Base-by-base conservation (phyloP, 2,888 invertebrate genomes). In the Polylopha cassiicola region DNA sequence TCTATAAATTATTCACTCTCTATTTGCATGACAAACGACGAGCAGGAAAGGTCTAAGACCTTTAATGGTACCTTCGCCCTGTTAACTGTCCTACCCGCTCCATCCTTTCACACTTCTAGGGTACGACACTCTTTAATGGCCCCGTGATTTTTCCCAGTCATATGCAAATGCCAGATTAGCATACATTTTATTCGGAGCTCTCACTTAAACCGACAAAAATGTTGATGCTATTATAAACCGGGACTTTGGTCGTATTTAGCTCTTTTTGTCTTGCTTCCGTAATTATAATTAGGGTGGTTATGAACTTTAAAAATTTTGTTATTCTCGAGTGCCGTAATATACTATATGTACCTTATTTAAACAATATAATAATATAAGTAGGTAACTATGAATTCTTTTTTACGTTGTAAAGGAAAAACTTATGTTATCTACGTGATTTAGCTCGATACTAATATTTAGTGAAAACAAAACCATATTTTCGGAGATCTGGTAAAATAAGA, bases 11-110 rank as follows among this genome's bases (percentile, higher is more conserved):
- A 81, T 82, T 81, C 80, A 77, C 67, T 75, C 66, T 68, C 68
- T 76, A 79, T 81, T 82, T 80, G 74, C 80, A 79, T 81, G 77
- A 79, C 74, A 81, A 81, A 81, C 76, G 79, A 74, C 61, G 55
- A 70, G 69, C 65, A 64, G 61, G 56, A 64, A 66, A 73, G 75
- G 69, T 73, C 71, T 77, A 55, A 76, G 73, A 74, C 72, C 72
- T 72, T 65, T 74, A 73, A 75, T 73, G 70, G 72, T 58, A 65
- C 65, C 66, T 66, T 65, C 52, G 58, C 62, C 52, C 61, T 63
- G 60, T 66, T 69, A 61, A 61, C 59, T 57, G 58, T 60, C 57
- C 30, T 51, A 49, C 52, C 50, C 46, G 41, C 55, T 58, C 51
- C 48, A 67, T 61, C 67, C 65, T 61, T 72, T 69, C 55, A 51